Percentiles rank a stretch among this genome's conserved stretches.
Conservation (phyloP, 2,797 vertebrate species). For the Sebastes iracundus region DNA sequence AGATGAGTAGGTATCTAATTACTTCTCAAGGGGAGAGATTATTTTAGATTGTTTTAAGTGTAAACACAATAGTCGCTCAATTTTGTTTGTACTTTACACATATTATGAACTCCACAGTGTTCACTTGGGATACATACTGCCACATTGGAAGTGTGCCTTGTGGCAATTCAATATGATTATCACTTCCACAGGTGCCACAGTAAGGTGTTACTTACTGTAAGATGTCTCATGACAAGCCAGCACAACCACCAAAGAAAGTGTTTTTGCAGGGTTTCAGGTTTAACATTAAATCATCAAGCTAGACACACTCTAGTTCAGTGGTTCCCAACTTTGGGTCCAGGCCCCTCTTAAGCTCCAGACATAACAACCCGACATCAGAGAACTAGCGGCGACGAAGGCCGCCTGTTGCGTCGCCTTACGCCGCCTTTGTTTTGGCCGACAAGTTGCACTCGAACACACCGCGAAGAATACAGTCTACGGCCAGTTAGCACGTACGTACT, state of each 20-base stretch:
- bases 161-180: not conserved
- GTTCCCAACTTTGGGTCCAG: accelerated
- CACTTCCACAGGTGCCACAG: not conserved
- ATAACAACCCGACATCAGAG: too few relatives aligned
- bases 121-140: not conserved
- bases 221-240: not conserved
- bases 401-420: too few relatives aligned
- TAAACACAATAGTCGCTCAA: not conserved
- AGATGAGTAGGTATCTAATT: constrained; percentile 33
- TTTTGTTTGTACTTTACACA: not conserved
- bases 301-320: too few relatives aligned
- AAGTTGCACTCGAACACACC: too few relatives aligned
- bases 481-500: too few relatives aligned
- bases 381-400: too few relatives aligned
- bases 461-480: too few relatives aligned
- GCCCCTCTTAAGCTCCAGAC: too few relatives aligned
- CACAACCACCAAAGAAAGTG: not conserved
- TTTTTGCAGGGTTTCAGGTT: not conserved
- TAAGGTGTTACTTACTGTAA: not conserved
- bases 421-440: too few relatives aligned
- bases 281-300: too few relatives aligned
- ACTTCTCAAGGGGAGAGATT: constrained; percentile 7
- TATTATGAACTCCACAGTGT: not conserved
- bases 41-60: constrained; percentile 22
- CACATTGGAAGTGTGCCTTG: not conserved